Evolutionary conservation across 37 sponge, comb jelly and placozoan species (phyloP), one percentile per base, ranked within the genome.

Genomic region (Diacarnus erythraeanus): DNA sequence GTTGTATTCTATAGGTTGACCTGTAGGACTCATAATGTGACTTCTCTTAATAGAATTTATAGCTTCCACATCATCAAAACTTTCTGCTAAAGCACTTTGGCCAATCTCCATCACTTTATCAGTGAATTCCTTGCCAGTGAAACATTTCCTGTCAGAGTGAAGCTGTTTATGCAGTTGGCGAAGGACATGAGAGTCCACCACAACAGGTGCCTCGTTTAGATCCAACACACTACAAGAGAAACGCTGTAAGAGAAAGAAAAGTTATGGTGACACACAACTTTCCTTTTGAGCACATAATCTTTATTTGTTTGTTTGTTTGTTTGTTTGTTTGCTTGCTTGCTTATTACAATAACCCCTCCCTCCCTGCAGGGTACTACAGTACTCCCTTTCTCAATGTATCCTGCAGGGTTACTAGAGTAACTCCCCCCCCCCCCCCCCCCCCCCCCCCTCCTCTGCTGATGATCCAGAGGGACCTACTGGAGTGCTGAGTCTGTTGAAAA

Each of bases 121-220:
- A 27, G 81, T 77, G 85, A 90, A 90, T 20, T 90, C 86, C 30
- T 72, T 81, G 15, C 91, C 91, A 37, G 43, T 85, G 86, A 90
- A 90, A 69, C 86, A 85, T 69, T 90, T 90, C 72, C 56, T 80
- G 57, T 72, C 38, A 15, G 64, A 47, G 68, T 81, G 91, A 4
- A 90, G 74, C 41, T 84, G 77, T 42, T 44, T 26, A 27, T 79
- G 71, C 2, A 89, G 76, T 0, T 6, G 17, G 27, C 79, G 89
- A 1, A 89, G 37, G 26, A 89, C 36, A 18, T 41, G 2, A 6
- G 70, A 42, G 35, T 83, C 84, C 2, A 89, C 58, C 18, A 69
- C 56, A 0, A 79, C 60, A 39, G 84, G 74, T 17, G 80, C 33
- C 12, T 27, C 59, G 54, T 60, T 77, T 41, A 83, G 58, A 36